Evolutionary conservation across 2,113 vertebrate genomes (phyloP), one percentile per base, ranked within the genome.

Genomic region (Ornithorhynchus anatinus): DNA sequence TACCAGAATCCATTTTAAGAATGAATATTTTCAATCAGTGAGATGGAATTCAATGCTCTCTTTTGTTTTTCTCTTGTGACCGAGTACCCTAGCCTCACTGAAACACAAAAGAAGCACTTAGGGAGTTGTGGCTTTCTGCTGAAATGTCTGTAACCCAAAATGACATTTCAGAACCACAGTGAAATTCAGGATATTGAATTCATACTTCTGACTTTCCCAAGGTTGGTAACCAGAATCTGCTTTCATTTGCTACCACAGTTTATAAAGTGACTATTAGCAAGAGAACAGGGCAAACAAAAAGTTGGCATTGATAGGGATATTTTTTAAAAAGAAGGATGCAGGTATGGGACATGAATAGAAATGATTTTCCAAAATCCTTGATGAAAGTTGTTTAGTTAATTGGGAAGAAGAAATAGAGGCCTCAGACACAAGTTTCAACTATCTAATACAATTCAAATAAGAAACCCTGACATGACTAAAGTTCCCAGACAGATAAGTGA

Each of bases 141-240:
- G 72, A 83, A 79, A 81, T 23, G 77, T 83, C 85, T 87, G 79
- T 81, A 84, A 77, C 72, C 36, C 27, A 66, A 77, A 84, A 79
- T 79, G 85, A 72, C 66, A 83, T 83, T 83, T 75, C 63, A 69
- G 59, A 63, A 66, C 77, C 59, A 64, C 32, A 75, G 66, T 42
- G 69, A 75, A 62, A 77, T 75, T 29, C 48, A 69, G 52, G 48
- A 81, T 87, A 81, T 83, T 77, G 72, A 72, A 79, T 47, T 75
- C 69, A 84, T 63, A 77, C 54, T 77, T 85, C 29, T 60, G 69
- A 66, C 63, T 81, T 77, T 84, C 56, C 75, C 72, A 81, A 32
- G 47, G 56, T 66, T 60, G 36, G 27, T 51, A 33, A 13, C 53
- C 63, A 56, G 79, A 39, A 69, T 59, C 59, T 72, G 63, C 38